Conservation (phyloP, 2,888 invertebrate species). For the Schizaphis graminum region DNA sequence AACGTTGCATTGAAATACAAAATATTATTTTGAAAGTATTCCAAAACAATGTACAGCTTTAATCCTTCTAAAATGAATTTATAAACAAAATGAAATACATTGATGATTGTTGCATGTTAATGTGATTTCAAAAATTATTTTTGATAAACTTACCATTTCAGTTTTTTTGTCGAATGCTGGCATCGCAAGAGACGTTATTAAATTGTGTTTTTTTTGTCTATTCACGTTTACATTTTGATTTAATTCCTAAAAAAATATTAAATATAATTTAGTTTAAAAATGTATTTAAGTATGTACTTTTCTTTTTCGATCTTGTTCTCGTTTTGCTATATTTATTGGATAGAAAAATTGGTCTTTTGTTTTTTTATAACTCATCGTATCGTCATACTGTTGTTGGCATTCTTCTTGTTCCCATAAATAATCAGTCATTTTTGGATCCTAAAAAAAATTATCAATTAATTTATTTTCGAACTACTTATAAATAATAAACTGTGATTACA, state of each 20-base stretch:
- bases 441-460: slow-evolving; percentile 1
- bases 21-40: background rate
- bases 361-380: slow-evolving; percentile 62
- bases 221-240: slow-evolving; percentile 67
- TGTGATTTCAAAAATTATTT: background rate
- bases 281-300: slow-evolving; percentile 20
- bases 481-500: slow-evolving; percentile 73
- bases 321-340: slow-evolving; percentile 49
- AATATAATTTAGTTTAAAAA: slow-evolving; percentile 28
- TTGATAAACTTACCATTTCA: slow-evolving; percentile 62
- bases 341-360: slow-evolving; percentile 58
- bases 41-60: slow-evolving; percentile 36
- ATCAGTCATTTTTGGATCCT: slow-evolving; percentile 88
- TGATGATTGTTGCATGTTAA: background rate
- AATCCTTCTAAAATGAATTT: slow-evolving; percentile 42
- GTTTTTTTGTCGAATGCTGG: slow-evolving; percentile 85
- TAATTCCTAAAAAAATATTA: slow-evolving; percentile 53
- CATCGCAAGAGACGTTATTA: slow-evolving; percentile 92
- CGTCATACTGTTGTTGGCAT: slow-evolving; percentile 82
- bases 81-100: slow-evolving; percentile 46
- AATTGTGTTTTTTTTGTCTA: slow-evolving; percentile 73
- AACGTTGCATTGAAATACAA: background rate
- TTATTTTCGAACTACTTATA: background rate
- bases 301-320: slow-evolving; percentile 50
- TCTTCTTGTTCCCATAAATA: slow-evolving; percentile 91